Evolutionary conservation across 1,140 invertebrate species (phyloP).

Genomic region (Megalopta genalis): DNA sequence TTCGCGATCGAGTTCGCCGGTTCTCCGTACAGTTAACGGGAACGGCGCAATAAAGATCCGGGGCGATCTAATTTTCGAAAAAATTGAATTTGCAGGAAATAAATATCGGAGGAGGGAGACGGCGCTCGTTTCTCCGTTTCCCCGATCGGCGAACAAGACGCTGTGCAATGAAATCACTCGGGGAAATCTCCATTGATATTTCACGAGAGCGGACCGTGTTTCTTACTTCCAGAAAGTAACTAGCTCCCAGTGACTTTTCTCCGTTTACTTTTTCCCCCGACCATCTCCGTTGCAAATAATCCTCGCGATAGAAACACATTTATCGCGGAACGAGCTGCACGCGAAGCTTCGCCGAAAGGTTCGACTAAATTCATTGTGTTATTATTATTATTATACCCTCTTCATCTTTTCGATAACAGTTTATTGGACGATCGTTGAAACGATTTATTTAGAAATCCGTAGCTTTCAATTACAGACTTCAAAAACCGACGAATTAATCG

Average conservation of each 20-base stretch:
- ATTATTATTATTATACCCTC: no score
- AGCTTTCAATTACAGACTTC: no score
- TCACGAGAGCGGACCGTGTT: neutral
- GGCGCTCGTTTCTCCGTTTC: neutral
- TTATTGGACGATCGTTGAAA: no score
- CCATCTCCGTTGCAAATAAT: no score
- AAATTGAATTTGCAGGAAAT: conserved; percentile 1
- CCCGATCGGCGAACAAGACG: neutral
- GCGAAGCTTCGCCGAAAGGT: no score
- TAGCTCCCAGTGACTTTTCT: neutral
- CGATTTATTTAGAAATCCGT: no score
- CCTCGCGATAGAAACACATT: no score
- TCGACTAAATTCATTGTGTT: no score
- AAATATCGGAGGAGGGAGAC: neutral
- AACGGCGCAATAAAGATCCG: neutral
- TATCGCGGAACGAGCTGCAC: no score
- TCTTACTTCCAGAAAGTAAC: neutral
- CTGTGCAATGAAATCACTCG: neutral
- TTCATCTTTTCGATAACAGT: no score
- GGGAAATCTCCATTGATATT: conserved; percentile 3
- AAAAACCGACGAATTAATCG: no score
- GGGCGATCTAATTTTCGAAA: neutral
- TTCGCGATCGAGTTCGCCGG: neutral
- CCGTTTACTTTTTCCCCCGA: no score
- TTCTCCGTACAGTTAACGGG: neutral